Percentiles rank a stretch among this genome's conserved stretches.
phyloP scores from a whole-genome alignment of 2,797 vertebrate genomes.

The Channa striata region DNA sequence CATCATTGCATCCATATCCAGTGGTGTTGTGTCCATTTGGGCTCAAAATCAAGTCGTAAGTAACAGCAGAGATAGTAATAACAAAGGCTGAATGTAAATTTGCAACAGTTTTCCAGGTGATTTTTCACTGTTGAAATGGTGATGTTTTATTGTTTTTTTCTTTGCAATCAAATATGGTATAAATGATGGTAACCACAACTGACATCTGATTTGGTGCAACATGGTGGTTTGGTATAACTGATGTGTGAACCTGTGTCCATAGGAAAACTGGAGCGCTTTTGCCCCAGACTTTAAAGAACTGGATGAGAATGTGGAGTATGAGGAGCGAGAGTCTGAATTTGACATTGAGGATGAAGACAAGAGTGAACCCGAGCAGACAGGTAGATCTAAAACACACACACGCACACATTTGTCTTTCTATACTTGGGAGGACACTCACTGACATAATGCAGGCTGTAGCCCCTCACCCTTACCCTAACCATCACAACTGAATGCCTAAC shows the following conservation, averaged over 20 bases:
- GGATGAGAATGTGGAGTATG: slow-evolving; percentile 98
- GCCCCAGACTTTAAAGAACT: slow-evolving; percentile 98
- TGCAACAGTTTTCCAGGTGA: neutral
- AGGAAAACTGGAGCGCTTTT: slow-evolving; percentile 99
- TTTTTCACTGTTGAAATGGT: neutral
- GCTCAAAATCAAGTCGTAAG: slow-evolving; percentile 99
- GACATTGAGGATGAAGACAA: slow-evolving; percentile 99
- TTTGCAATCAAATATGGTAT: neutral
- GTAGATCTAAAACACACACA: slow-evolving; percentile 66
- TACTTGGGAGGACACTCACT: no score
- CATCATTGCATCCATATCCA: slow-evolving; percentile 97
- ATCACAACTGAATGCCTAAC: no score
- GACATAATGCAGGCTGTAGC: no score
- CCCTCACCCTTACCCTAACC: no score
- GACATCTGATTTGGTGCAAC: neutral
- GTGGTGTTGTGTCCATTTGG: slow-evolving; percentile 98
- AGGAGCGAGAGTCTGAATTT: slow-evolving; percentile 97
- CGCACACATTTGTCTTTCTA: no score
- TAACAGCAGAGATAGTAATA: neutral
- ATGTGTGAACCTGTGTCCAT: slow-evolving; percentile 15
- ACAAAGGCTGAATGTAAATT: neutral
- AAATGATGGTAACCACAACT: slow-evolving; percentile 1
- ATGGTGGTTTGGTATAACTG: neutral
- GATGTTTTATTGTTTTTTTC: neutral
- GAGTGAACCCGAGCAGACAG: slow-evolving; percentile 97